phyloP scores from a whole-genome alignment of 2,888 invertebrate genomes.

The Elegia similella region DNA sequence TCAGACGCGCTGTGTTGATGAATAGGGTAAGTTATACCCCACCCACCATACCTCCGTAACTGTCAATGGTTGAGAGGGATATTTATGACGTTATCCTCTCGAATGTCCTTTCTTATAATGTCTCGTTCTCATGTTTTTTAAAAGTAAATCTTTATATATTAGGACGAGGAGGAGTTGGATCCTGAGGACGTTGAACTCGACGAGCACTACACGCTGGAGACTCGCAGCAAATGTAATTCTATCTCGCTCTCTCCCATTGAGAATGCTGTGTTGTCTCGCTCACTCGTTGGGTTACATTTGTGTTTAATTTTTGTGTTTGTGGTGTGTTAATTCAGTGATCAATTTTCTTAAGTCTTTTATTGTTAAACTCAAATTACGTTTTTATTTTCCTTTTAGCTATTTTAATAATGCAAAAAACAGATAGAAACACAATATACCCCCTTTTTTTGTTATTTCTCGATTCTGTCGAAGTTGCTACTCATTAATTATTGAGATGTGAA shows the following conservation, averaged over 20 bases:
- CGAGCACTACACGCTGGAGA: slow-evolving; percentile 93
- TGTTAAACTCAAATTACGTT: too few relatives aligned
- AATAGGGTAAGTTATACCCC: slow-evolving; percentile 88
- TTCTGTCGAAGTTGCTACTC: too few relatives aligned
- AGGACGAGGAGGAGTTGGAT: slow-evolving; percentile 94
- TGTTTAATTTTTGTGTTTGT: background rate
- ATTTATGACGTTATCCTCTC: too few relatives aligned
- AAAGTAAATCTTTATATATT: slow-evolving; percentile 20
- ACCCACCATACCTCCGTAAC: too few relatives aligned
- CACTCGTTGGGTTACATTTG: background rate
- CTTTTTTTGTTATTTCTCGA: too few relatives aligned
- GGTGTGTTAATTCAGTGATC: background rate
- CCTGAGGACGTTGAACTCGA: slow-evolving; percentile 94
- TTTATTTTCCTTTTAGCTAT: too few relatives aligned
- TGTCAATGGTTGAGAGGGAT: too few relatives aligned
- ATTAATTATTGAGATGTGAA: too few relatives aligned
- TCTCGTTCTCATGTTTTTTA: background rate
- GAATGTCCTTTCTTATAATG: too few relatives aligned
- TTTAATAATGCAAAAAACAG: too few relatives aligned
- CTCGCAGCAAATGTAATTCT: slow-evolving; percentile 93
- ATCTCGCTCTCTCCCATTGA: slow-evolving; percentile 1
- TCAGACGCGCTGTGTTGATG: slow-evolving; percentile 97
- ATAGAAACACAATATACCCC: too few relatives aligned
- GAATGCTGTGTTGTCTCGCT: slow-evolving; percentile 11
- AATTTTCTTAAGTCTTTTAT: background rate